Percentiles rank a stretch among this genome's conserved stretches.
These are phyloP conservation scores for Drosophila nr. medialis DNA, from an alignment of 2,888 invertebrate genomes.

Conservation along the genomic window DNA sequence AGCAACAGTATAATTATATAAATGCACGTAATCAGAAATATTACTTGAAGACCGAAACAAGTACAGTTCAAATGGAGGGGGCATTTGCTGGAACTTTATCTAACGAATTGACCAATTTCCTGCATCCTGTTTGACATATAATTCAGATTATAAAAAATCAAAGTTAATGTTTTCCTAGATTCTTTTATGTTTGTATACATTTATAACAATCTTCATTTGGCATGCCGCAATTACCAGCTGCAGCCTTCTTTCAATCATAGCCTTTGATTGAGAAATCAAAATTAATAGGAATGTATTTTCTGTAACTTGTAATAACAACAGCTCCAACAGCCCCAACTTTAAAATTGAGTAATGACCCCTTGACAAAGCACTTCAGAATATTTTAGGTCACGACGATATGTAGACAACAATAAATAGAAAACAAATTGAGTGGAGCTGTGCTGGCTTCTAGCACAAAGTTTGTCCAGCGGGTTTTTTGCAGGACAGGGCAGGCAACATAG, in stretches of 20 bases:
- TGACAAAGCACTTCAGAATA: neutral
- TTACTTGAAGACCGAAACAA: neutral
- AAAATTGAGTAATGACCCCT: neutral
- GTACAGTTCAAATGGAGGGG: neutral
- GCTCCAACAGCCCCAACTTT: neutral
- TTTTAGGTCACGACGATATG: conserved; percentile 27
- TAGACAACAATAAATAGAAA: conserved; percentile 2
- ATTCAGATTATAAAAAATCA: neutral
- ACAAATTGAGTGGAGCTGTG: conserved; percentile 9
- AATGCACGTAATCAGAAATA: conserved; percentile 2
- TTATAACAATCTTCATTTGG: neutral
- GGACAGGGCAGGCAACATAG: conserved; percentile 13
- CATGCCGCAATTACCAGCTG: neutral
- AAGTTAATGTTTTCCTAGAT: neutral
- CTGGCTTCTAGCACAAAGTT: conserved; percentile 35
- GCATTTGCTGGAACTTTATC: neutral
- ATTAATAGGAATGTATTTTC: neutral
- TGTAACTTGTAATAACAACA: neutral
- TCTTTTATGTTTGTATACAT: neutral
- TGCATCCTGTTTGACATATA: neutral
- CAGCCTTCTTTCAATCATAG: too few relatives aligned
- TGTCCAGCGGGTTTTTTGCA: conserved; percentile 16
- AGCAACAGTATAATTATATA: conserved; percentile 10
- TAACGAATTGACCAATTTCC: neutral
- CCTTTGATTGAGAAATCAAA: neutral